Evolutionary conservation across 2,888 invertebrate species (phyloP), one percentile per base, ranked within the genome.

Genomic region (Liodrosophila aerea): DNA sequence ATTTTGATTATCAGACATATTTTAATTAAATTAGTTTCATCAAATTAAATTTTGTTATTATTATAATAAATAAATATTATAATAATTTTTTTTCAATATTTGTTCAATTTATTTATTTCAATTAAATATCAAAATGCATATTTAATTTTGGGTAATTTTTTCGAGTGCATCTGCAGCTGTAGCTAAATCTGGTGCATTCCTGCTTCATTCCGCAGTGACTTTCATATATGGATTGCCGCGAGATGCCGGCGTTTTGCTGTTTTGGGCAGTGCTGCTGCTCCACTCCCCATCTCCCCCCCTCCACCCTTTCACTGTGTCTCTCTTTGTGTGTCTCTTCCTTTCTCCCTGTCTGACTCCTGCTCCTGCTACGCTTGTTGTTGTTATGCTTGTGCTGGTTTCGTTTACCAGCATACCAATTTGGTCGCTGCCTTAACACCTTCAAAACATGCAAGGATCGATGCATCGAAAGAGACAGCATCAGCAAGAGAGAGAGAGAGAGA

Each of bases 341-440:
- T 11, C 4, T 18, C 27, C 1, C 22, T 15, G 9, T 15, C 36
- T n/a, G 8, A 1, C 2, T 8, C 2, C 29, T 8, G 4, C 9
- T 15, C 12, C 33, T 34, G 4, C 7, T n/a, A n/a, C n/a, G n/a
- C n/a, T n/a, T 31, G 4, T 57, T 53, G 61, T 49, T 65, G 50
- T 51, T 70, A 53, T 69, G 69, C 46, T 59, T 66, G 66, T 51
- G 73, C 46, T 81, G 78, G 82, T 85, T 85, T 77, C 75, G 45
- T 71, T 70, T 72, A 72, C 72, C 72, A 74, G 64, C 70, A 74
- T 73, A 64, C 84, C 84, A 76, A 73, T 73, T 78, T 81, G 73
- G 76, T 74, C 54, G 63, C 37, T 70, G 73, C 68, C 78, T 73
- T 70, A 77, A 85, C 85, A 81, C 80, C 85, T 81, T 44, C 60